Conservation (phyloP, 1,140 invertebrate species). For the Musca domestica region DNA sequence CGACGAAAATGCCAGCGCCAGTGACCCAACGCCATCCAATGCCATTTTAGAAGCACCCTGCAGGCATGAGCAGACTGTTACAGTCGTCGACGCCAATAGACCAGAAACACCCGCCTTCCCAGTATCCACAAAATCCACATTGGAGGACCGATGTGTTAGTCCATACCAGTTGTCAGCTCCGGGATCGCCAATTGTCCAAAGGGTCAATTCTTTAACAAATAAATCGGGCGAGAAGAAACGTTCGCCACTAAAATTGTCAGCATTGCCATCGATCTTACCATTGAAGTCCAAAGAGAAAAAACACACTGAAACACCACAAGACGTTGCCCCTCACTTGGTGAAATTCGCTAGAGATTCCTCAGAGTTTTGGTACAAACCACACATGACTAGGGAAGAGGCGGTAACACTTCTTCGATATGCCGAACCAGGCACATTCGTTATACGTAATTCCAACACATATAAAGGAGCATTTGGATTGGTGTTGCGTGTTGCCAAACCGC, state of each 20-base stretch:
- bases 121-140: slow-evolving; percentile 52
- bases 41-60: background rate
- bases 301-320: slow-evolving; percentile 52
- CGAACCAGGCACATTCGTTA: slow-evolving; percentile 89
- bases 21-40: background rate
- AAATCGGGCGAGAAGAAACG: background rate
- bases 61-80: background rate
- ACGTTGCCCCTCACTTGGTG: slow-evolving; percentile 87
- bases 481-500: slow-evolving; percentile 82
- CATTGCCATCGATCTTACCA: background rate
- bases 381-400: slow-evolving; percentile 92
- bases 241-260: background rate
- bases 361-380: slow-evolving; percentile 96
- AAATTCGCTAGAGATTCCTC: slow-evolving; percentile 92
- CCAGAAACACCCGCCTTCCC: slow-evolving; percentile 85
- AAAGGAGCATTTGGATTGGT: slow-evolving; percentile 91
- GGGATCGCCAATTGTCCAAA: slow-evolving; percentile 2
- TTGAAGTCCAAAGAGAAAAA: background rate
- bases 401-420: slow-evolving; percentile 83
- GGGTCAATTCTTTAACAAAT: background rate
- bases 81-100: slow-evolving; percentile 49
- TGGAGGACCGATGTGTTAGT: slow-evolving; percentile 60
- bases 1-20: background rate
- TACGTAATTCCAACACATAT: slow-evolving; percentile 72
- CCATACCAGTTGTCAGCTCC: slow-evolving; percentile 29